Evolutionary conservation across 2,113 vertebrate species (phyloP).

Genomic region (Mungos mungo): DNA sequence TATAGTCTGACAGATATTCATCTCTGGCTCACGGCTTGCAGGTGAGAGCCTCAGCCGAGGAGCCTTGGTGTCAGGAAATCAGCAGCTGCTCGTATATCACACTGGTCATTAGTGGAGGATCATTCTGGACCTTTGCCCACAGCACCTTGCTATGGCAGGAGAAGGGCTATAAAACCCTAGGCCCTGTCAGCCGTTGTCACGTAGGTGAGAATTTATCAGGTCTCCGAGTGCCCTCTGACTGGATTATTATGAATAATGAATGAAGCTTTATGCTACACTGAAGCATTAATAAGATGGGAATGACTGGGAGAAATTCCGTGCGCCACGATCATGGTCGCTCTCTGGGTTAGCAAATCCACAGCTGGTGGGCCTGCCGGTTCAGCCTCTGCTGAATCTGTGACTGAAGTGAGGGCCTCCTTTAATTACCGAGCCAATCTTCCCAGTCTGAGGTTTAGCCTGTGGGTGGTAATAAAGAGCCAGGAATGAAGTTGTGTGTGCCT

Average conservation of each 20-base stretch:
- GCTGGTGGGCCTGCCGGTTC: slow-evolving; percentile 78
- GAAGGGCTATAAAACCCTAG: slow-evolving; percentile 91
- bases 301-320: slow-evolving; percentile 86
- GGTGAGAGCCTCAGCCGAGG: slow-evolving; percentile 85
- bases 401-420: slow-evolving; percentile 68
- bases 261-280: slow-evolving; percentile 92
- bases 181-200: slow-evolving; percentile 98
- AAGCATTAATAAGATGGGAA: slow-evolving; percentile 95
- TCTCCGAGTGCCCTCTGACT: slow-evolving; percentile 94
- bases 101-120: slow-evolving; percentile 93
- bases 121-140: slow-evolving; percentile 93
- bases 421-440: slow-evolving; percentile 69
- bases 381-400: slow-evolving; percentile 33
- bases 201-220: slow-evolving; percentile 98
- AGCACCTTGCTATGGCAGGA: slow-evolving; percentile 87
- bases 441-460: slow-evolving; percentile 68
- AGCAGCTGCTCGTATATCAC: slow-evolving; percentile 91
- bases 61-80: slow-evolving; percentile 87
- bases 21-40: slow-evolving; percentile 76
- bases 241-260: slow-evolving; percentile 98
- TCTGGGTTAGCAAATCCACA: slow-evolving; percentile 78
- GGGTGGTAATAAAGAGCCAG: slow-evolving; percentile 63
- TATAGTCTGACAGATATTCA: slow-evolving; percentile 82
- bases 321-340: slow-evolving; percentile 83
- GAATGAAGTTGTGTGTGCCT: background rate